Percentiles rank a stretch among this genome's conserved stretches.
These are phyloP conservation scores for Ophion ventricosus DNA, from an alignment of 2,888 invertebrate genomes.

Conservation along the genomic window DNA sequence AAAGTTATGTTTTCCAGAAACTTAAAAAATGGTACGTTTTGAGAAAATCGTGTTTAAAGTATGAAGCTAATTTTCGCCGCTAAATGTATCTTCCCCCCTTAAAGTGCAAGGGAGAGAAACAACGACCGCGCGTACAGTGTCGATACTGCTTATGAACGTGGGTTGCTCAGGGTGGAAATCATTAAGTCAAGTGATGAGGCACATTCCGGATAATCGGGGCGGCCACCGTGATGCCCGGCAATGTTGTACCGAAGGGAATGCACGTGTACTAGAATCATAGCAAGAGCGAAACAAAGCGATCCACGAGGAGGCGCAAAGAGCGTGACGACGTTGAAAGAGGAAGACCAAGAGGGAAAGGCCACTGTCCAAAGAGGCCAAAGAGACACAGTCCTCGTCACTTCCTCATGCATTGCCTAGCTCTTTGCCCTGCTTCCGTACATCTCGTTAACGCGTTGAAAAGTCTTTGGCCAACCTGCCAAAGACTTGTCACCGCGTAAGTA, in stretches of 20 bases:
- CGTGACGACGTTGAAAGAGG: slow-evolving; percentile 44
- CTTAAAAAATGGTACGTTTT: too few species aligned
- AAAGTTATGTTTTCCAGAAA: too few species aligned
- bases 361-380: slow-evolving; percentile 8
- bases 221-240: slow-evolving; percentile 57
- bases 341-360: slow-evolving; percentile 17
- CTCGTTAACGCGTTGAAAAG: slow-evolving; percentile 48
- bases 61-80: too few species aligned
- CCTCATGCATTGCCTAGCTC: slow-evolving; percentile 16
- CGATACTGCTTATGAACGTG: slow-evolving; percentile 10
- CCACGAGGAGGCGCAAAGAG: slow-evolving; percentile 36
- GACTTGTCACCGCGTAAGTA: background rate
- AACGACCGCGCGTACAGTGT: background rate
- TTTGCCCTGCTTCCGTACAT: slow-evolving; percentile 19
- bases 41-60: too few species aligned
- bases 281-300: slow-evolving; percentile 43
- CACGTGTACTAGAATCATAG: slow-evolving; percentile 30
- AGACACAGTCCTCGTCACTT: slow-evolving; percentile 42
- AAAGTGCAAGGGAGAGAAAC: slow-evolving; percentile 21
- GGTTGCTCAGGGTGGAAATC: slow-evolving; percentile 64
- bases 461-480: slow-evolving; percentile 18
- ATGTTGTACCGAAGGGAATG: slow-evolving; percentile 1
- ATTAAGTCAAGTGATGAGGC: slow-evolving; percentile 76
- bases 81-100: too few species aligned
- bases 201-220: slow-evolving; percentile 71